Base-by-base conservation (phyloP, 2,888 invertebrate genomes). In the Rhopalosiphum nymphaeae region DNA sequence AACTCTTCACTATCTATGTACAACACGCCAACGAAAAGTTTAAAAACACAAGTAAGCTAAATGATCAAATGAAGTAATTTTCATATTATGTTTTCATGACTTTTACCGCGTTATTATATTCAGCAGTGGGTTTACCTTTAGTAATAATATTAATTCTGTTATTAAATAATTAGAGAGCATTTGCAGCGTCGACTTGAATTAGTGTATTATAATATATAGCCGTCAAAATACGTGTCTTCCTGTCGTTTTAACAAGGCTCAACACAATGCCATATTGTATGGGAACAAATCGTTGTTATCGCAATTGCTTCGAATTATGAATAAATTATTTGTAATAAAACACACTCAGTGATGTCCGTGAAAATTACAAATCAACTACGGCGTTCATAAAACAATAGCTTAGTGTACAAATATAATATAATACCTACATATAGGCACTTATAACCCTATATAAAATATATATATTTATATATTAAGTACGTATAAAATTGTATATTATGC, bases 41-140 rank as follows among this genome's bases (percentile, higher is more conserved):
- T 87, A 57, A 87, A 36, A 87, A 92, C 86, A 92, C 86, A 61
- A 87, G 92, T 61, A 61, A 91, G 29, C 92, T 29, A 87, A 87
- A 87, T 36, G 53, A 78, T 36, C n/a, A 56, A 42, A 29, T 49
- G 84, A 56, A 84, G 84, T 91, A n/a, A 56, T 84, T 91, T 85
- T n/a, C n/a, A 29, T 44, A 91, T 91, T 84, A 85, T 56, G 44
- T 91, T 78, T 91, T 53, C 42, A 9, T 49, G n/a, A 42, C 21
- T n/a, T 53, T 53, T 29, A 56, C 1, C 36, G 25, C 44, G 29
- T 56, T 44, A 42, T 57, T 89, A 36, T 42, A 25, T 36, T 78
- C 36, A 21, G 78, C 57, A 29, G 11, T 29, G 29, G 29, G 26
- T 42, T 29, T 57, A 29, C 26, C 78, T 78, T 36, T 78, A 36